Evolutionary conservation across 1,140 invertebrate genomes (phyloP).

Genomic region (Drosophila lacertosa): DNA sequence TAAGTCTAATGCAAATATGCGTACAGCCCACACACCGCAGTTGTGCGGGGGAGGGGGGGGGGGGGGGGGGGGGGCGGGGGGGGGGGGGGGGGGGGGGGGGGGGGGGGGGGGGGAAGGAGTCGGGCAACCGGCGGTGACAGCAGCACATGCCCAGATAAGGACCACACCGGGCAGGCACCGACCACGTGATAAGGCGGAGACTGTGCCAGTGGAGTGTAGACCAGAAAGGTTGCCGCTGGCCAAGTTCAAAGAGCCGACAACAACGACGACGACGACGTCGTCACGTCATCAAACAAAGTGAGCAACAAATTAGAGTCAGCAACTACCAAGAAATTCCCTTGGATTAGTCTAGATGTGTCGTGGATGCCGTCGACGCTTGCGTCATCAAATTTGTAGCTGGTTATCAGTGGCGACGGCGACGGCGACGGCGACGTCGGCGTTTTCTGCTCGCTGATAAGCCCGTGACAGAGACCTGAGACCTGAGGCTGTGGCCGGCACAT

Average conservation of each 20-base stretch:
- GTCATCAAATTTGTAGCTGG: constrained; percentile 76
- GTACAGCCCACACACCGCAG: constrained; percentile 25
- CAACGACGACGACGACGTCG: constrained; percentile 47
- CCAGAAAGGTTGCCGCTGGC: constrained; percentile 16
- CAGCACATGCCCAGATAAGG: constrained; percentile 67
- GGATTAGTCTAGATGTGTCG: constrained; percentile 6
- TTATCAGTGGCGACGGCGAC: constrained; percentile 42
- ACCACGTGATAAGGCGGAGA: constrained; percentile 25
- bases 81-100: not conserved
- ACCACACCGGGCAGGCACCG: constrained; percentile 51
- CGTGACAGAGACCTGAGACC: constrained; percentile 32
- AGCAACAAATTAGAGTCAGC: constrained; percentile 64
- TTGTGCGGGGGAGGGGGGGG: not conserved
- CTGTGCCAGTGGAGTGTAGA: not conserved
- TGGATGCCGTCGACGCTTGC: constrained; percentile 42
- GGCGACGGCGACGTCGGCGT: constrained; percentile 9
- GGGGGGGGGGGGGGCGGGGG: not conserved
- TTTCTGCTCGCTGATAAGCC: constrained; percentile 31
- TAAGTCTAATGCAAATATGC: constrained; percentile 55
- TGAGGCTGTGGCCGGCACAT: not conserved
- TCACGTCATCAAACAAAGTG: constrained; percentile 70
- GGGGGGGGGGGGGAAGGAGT: not conserved
- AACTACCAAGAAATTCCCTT: constrained; percentile 45
- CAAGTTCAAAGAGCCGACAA: constrained; percentile 57
- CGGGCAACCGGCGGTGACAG: constrained; percentile 34